A percentile compares a stretch with the other conserved stretches of the same genome.
Conservation (phyloP, 2,797 vertebrate genomes). For the Rhinella marina region DNA sequence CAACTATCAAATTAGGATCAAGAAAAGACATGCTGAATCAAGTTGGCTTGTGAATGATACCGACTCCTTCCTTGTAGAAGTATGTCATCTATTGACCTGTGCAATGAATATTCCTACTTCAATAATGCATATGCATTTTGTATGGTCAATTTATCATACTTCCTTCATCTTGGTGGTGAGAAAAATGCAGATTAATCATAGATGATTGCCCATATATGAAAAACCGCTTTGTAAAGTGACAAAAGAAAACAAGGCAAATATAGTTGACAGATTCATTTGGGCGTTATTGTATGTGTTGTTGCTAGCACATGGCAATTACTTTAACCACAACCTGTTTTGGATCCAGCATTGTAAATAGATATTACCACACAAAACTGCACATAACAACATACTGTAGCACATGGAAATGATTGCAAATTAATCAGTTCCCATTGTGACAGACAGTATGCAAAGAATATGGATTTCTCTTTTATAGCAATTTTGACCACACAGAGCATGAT, state of each 20-base stretch:
- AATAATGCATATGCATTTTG: neutral
- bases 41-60: neutral
- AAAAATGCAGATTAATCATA: neutral
- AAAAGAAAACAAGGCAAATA: neutral
- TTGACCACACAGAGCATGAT: too few species aligned
- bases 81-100: neutral
- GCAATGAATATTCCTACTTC: neutral
- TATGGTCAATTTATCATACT: neutral
- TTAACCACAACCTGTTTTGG: neutral
- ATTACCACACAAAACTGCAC: neutral
- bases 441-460: neutral
- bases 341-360: neutral
- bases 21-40: neutral
- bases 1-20: neutral
- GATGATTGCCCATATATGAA: neutral
- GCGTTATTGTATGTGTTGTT: neutral
- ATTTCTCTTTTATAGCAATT: neutral
- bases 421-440: neutral
- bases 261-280: neutral
- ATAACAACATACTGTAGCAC: neutral
- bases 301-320: neutral
- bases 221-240: neutral
- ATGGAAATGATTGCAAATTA: slow-evolving; percentile 18
- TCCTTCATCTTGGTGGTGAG: neutral
- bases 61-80: neutral